These are phyloP conservation scores for Orchesella flavescens DNA, from an alignment of 2,888 invertebrate genomes.

Conservation along the genomic window DNA sequence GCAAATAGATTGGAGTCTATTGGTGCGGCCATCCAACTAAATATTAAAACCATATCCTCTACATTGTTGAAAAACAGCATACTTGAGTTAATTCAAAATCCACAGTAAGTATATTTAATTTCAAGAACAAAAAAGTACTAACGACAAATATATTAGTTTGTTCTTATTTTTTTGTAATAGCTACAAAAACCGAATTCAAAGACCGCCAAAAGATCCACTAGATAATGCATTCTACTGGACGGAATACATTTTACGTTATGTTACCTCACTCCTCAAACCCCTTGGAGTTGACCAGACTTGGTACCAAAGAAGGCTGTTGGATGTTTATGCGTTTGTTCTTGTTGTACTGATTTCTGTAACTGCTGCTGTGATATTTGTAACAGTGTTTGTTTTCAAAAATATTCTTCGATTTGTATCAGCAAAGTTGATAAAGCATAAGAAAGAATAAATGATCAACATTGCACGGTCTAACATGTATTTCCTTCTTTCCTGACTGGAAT, in stretches of 20 bases:
- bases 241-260: conserved; percentile 55
- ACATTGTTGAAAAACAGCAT: conserved; percentile 9
- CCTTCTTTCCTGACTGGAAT: too few species aligned
- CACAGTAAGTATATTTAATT: conserved; percentile 5
- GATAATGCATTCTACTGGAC: conserved; percentile 41
- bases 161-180: background rate
- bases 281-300: conserved; percentile 44
- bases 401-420: too few species aligned
- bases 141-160: background rate
- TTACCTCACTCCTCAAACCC: conserved; percentile 44
- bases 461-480: too few species aligned
- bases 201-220: conserved; percentile 39
- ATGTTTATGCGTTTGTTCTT: conserved; percentile 40
- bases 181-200: background rate
- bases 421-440: too few species aligned
- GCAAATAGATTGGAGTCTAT: conserved; percentile 51
- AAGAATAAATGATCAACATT: too few species aligned
- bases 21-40: conserved; percentile 46
- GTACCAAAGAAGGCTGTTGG: conserved; percentile 58
- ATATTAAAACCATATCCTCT: conserved; percentile 41
- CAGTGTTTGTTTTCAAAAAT: background rate
- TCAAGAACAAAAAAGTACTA: background rate
- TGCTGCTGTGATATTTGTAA: background rate
- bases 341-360: background rate
- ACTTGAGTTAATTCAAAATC: conserved; percentile 28